phyloP scores from a whole-genome alignment of 2,888 invertebrate species.

The Griposia aprilina region DNA sequence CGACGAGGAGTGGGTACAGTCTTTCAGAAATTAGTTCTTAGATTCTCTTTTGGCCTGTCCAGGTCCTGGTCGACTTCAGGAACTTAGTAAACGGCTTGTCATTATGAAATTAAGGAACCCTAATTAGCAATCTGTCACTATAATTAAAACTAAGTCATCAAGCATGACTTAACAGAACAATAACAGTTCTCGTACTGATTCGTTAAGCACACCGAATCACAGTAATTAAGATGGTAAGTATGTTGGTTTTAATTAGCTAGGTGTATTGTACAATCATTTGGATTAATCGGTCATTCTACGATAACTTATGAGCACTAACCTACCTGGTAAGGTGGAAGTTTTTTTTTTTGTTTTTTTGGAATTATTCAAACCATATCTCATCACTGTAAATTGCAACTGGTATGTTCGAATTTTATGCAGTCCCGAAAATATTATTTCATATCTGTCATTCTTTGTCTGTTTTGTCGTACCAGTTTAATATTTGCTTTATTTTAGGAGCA shows the following conservation, averaged over 20 bases:
- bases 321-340: not conserved
- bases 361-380: not conserved
- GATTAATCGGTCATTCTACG: conserved; percentile 28
- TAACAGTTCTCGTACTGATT: conserved; percentile 16
- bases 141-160: conserved; percentile 20
- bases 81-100: not conserved
- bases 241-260: conserved; percentile 39
- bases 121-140: conserved; percentile 18
- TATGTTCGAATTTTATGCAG: not conserved
- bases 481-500: not conserved
- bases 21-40: not conserved
- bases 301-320: not conserved
- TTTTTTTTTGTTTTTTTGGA: not conserved
- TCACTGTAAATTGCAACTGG: not conserved
- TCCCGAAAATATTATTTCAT: not conserved
- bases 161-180: conserved; percentile 36
- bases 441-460: not conserved
- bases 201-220: conserved; percentile 34
- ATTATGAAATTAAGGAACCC: conserved; percentile 26
- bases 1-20: not conserved
- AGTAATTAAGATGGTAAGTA: conserved; percentile 40
- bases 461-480: not conserved
- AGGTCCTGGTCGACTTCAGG: not conserved
- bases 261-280: conserved; percentile 25
- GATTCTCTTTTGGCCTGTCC: not conserved